Conservation (phyloP, 1,140 invertebrate species). For the Drosophila neocordata region DNA sequence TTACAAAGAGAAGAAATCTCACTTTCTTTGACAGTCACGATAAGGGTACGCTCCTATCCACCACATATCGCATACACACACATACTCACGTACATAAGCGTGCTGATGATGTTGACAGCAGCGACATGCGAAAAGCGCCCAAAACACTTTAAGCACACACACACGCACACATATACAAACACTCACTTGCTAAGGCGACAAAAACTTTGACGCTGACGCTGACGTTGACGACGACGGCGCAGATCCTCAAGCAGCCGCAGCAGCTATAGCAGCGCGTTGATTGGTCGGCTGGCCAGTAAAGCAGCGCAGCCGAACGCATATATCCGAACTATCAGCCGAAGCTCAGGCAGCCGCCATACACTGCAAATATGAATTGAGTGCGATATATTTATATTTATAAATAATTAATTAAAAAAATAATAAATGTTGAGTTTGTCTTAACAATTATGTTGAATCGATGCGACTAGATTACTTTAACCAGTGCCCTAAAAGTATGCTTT, state of each 20-base stretch:
- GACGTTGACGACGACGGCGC: constrained; percentile 41
- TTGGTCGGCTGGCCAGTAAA: constrained; percentile 52
- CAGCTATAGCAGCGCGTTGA: constrained; percentile 48
- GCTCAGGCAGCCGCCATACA: constrained; percentile 42
- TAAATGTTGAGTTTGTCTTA: too few relatives aligned
- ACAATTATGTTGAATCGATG: too few relatives aligned
- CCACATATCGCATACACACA: constrained; percentile 24
- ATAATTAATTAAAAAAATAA: too few relatives aligned
- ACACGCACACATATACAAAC: neutral
- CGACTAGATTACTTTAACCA: too few relatives aligned
- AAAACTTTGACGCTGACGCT: neutral
- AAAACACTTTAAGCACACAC: constrained; percentile 25
- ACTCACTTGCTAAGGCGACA: neutral
- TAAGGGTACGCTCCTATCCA: constrained; percentile 42
- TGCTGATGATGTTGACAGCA: constrained; percentile 39
- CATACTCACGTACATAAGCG: constrained; percentile 20
- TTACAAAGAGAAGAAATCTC: constrained; percentile 37
- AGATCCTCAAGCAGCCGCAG: constrained; percentile 57
- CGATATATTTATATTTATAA: too few relatives aligned
- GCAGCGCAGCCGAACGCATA: constrained; percentile 40
- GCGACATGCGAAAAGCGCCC: constrained; percentile 17
- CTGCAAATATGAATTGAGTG: constrained; percentile 31
- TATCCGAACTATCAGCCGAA: constrained; percentile 63
- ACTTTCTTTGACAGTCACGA: constrained; percentile 48
- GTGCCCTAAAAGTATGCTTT: neutral